phyloP scores from a whole-genome alignment of 2,113 vertebrate species.

The Chamaea fasciata region DNA sequence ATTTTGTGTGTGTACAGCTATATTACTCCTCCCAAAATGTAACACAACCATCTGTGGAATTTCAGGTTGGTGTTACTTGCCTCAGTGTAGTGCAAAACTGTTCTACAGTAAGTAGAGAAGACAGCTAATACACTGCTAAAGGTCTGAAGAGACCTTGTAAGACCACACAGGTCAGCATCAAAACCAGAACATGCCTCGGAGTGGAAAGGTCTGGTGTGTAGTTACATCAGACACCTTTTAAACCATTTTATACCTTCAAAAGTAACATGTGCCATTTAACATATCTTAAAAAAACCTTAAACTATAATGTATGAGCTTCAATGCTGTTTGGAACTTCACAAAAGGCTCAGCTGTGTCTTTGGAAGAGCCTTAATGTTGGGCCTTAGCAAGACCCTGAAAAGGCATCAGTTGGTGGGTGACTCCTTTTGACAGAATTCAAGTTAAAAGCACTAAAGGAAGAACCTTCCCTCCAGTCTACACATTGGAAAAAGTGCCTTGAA shows the following conservation, averaged over 20 bases:
- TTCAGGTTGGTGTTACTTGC: neutral
- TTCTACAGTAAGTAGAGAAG: neutral
- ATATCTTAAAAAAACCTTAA: neutral
- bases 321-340: neutral
- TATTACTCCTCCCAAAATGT: neutral
- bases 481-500: slow-evolving; percentile 6
- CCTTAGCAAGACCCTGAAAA: neutral
- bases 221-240: slow-evolving; percentile 24
- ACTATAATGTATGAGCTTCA: neutral
- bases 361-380: neutral
- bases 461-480: neutral
- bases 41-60: neutral
- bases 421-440: neutral
- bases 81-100: neutral
- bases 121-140: neutral
- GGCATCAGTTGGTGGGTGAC: neutral
- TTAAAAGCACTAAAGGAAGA: neutral
- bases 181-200: neutral
- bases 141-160: neutral
- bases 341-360: neutral
- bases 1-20: neutral
- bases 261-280: neutral
- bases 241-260: slow-evolving; percentile 21
- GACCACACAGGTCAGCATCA: too few species aligned
- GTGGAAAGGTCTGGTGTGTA: neutral